A percentile compares a stretch with the other conserved stretches of the same genome.
Conservation (phyloP, 2,113 vertebrate genomes). For the Brachypodius melanocephalos region DNA sequence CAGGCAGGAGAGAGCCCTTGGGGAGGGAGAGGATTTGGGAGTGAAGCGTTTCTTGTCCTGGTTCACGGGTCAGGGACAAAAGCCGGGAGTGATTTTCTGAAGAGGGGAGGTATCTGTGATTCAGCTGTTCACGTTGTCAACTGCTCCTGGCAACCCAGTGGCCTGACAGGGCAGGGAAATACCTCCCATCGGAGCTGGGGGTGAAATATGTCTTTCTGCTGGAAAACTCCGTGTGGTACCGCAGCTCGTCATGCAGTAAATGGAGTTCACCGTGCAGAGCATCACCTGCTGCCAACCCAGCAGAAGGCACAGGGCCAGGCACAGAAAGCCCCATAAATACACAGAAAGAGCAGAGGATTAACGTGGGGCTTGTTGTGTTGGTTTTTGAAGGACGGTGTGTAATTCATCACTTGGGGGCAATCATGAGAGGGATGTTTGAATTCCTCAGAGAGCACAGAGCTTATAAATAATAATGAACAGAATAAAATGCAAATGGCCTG, state of each 20-base stretch:
- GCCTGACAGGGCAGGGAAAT: background rate
- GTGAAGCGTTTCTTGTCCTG: background rate
- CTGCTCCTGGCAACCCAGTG: background rate
- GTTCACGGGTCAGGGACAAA: background rate
- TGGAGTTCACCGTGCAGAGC: background rate
- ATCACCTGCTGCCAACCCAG: background rate
- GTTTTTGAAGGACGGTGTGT: slow-evolving; percentile 10
- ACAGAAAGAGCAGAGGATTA: background rate
- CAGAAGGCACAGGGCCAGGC: background rate
- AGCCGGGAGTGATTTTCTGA: background rate
- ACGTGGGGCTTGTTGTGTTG: background rate
- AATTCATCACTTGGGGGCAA: slow-evolving; percentile 50
- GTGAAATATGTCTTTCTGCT: background rate
- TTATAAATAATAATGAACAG: slow-evolving; percentile 53
- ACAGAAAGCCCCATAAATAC: background rate
- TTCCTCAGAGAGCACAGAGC: slow-evolving; percentile 24
- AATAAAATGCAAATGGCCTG: slow-evolving; percentile 48
- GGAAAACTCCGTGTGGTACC: background rate
- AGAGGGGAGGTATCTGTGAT: background rate
- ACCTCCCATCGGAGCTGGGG: background rate
- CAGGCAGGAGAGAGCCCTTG: background rate
- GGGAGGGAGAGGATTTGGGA: background rate
- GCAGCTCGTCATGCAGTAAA: background rate
- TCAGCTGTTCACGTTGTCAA: background rate
- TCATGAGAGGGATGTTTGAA: slow-evolving; percentile 24